phyloP scores from a whole-genome alignment of 2,888 invertebrate genomes.

The Tuberolachnus salignus region DNA sequence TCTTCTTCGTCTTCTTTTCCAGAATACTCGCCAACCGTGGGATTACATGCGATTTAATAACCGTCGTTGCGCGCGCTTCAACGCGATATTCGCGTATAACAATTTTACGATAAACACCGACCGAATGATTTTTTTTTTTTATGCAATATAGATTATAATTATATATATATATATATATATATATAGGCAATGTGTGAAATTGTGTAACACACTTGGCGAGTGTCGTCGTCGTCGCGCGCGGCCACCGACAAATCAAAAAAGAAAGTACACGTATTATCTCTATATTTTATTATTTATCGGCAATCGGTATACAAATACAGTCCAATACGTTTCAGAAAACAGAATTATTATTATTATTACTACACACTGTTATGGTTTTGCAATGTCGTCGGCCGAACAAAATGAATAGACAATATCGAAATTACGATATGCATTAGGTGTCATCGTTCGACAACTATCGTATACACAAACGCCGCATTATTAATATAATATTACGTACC shows the following conservation, averaged over 20 bases:
- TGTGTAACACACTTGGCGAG: slow-evolving; percentile 33
- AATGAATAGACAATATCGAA: slow-evolving; percentile 9
- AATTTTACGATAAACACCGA: slow-evolving; percentile 9
- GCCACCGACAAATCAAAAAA: slow-evolving; percentile 25
- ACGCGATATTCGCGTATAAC: neutral
- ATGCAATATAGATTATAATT: slow-evolving; percentile 38
- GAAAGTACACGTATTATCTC: slow-evolving; percentile 16
- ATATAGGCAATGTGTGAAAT: slow-evolving; percentile 24
- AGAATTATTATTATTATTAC: no score
- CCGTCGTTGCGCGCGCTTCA: no score
- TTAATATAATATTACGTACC: no score
- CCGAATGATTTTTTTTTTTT: slow-evolving; percentile 18
- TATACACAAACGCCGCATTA: no score
- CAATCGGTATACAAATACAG: neutral
- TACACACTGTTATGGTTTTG: neutral
- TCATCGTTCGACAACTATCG: no score
- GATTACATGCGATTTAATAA: no score
- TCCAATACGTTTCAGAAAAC: slow-evolving; percentile 24
- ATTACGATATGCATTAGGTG: neutral
- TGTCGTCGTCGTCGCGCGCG: neutral
- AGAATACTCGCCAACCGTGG: no score
- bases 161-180: neutral
- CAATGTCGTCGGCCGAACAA: slow-evolving; percentile 17
- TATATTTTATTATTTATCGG: slow-evolving; percentile 6
- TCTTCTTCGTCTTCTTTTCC: no score